Evolutionary conservation across 2,113 vertebrate genomes (phyloP).

Genomic region (Athene noctua): DNA sequence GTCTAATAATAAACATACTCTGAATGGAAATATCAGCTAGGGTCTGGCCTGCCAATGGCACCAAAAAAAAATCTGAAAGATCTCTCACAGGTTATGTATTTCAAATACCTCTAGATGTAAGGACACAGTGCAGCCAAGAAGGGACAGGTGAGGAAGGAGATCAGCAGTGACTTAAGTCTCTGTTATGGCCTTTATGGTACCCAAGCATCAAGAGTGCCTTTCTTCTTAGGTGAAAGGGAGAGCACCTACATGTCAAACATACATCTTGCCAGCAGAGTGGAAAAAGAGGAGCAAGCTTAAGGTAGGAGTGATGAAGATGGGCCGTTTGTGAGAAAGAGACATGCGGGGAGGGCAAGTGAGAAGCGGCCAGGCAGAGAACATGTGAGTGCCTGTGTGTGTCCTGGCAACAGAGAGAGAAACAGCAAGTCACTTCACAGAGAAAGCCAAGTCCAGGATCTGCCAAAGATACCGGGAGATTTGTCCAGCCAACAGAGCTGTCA

Average conservation of each 20-base stretch:
- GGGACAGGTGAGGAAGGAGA: background rate
- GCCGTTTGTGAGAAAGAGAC: background rate
- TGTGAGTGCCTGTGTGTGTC: background rate
- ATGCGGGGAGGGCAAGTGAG: background rate
- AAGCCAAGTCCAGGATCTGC: slow-evolving; percentile 1
- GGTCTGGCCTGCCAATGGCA: background rate
- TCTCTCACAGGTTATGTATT: background rate
- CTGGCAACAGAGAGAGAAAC: background rate
- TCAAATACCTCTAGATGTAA: background rate
- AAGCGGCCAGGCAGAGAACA: background rate
- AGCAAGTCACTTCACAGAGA: background rate
- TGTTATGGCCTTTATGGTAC: background rate
- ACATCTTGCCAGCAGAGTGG: background rate
- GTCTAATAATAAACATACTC: background rate
- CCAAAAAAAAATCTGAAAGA: background rate
- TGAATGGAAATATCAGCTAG: background rate
- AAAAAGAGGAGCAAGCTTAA: background rate
- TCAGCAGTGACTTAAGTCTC: background rate
- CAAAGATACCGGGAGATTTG: background rate
- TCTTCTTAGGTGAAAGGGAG: background rate
- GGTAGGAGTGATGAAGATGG: background rate
- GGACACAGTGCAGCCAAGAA: background rate
- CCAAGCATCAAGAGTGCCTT: background rate
- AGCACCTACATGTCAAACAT: background rate
- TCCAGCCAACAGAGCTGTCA: background rate